Evolutionary conservation across 35 echinoderm and acorn worm genomes (phyloP), one percentile per base, ranked within the genome.

Genomic region (Acanthaster planci): DNA sequence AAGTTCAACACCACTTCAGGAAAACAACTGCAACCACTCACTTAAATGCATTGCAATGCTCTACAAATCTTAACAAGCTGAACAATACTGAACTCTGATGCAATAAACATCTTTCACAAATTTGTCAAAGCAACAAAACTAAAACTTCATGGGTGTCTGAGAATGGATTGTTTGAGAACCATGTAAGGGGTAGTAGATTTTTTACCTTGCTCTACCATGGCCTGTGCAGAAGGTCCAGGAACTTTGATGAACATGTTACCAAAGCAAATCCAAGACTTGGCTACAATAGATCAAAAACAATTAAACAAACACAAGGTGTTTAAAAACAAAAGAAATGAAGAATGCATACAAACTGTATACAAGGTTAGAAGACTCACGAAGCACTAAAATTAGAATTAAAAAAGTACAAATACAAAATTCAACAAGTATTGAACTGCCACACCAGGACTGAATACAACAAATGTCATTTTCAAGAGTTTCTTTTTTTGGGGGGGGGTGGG

Each of bases 231-330:
- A 16, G 38, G 10, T 6, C 47, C 60, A 81, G 93, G 89, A 31
- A 97, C 44, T 52, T 97, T 97, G 27, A 97, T 34, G 57, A 97
- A 97, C 55, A 82, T 97, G 51, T 97, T 89, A 51, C 93, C 93
- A 92, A 97, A 97, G 81, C 93, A 88, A 23, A 97, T 82, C 93
- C 93, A 97, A 82, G 86, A 82, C 55, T 97, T 97, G 76, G 80
- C 44, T 58, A 76, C 85, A 50, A 18, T 68, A 27, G 3, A 23
- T 68, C 4, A 23, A 68, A 68, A 35, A 23, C 3, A 35, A 68
- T 2, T 37, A 77, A 29, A 35, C 4, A 40, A 81, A 14, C 59
- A 82, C 19, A 60, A 16, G 44, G 8, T 12, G 7, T 15, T 39
- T 21, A 36, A 77, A 37, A 8, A 5, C 5, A 42, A 53, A 52